These are phyloP conservation scores for Bufo bufo DNA, from an alignment of 2,113 vertebrate genomes.

Conservation along the genomic window DNA sequence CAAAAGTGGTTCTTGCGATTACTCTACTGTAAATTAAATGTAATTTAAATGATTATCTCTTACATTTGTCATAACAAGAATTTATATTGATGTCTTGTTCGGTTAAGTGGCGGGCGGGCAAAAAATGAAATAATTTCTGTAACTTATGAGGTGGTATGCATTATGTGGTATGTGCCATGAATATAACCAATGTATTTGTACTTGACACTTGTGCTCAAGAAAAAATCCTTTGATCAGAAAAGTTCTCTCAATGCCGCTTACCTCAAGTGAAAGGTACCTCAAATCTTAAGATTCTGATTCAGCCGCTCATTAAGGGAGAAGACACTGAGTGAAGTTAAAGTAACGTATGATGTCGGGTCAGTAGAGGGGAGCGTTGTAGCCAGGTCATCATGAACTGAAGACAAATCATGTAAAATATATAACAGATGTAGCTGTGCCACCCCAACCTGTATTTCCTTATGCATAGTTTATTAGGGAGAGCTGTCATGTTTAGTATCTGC, in stretches of 20 bases:
- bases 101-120: conserved; percentile 63
- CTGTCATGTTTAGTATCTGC: background rate
- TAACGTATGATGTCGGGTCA: background rate
- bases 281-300: background rate
- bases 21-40: conserved; percentile 70
- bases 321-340: background rate
- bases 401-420: background rate
- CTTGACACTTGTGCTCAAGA: conserved; percentile 12
- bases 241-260: background rate
- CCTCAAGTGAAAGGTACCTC: background rate
- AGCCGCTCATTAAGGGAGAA: background rate
- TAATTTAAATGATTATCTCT: conserved; percentile 71
- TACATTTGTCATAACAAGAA: conserved; percentile 74
- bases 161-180: conserved; percentile 66
- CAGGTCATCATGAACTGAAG: background rate
- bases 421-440: background rate
- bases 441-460: background rate
- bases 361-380: background rate
- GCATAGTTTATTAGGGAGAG: background rate
- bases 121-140: conserved; percentile 69
- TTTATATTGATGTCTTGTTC: conserved; percentile 65
- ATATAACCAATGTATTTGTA: background rate
- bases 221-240: conserved; percentile 9
- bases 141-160: conserved; percentile 67
- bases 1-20: conserved; percentile 67